Conservation (phyloP, 2,113 vertebrate genomes). For the Myotis yumanensis region DNA sequence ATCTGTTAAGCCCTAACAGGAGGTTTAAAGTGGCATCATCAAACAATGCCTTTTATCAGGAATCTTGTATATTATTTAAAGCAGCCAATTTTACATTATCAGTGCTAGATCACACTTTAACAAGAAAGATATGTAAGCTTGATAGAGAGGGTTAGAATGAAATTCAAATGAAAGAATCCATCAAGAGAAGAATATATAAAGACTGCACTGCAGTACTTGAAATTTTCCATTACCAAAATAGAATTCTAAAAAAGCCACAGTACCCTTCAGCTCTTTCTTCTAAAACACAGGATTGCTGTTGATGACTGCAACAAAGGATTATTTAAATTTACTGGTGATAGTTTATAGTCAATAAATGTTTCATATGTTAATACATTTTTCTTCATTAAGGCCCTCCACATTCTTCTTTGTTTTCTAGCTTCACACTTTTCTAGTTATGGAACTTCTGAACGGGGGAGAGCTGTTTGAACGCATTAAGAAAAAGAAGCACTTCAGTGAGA, state of each 20-base stretch:
- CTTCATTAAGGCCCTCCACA: not conserved
- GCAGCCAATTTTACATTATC: not conserved
- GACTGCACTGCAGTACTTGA: constrained; percentile 50
- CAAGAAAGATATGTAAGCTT: constrained; percentile 1
- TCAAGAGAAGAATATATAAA: constrained; percentile 28
- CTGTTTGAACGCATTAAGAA: constrained; percentile 95
- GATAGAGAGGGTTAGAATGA: not conserved
- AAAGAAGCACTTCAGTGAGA: constrained; percentile 97
- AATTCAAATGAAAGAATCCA: constrained; percentile 53
- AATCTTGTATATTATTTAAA: not conserved
- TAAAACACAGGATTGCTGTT: not conserved
- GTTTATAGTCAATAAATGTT: not conserved
- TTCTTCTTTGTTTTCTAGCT: constrained; percentile 84
- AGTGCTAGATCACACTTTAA: not conserved
- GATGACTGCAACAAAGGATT: not conserved
- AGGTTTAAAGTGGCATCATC: not conserved
- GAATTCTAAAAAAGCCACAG: constrained; percentile 32
- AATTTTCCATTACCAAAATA: constrained; percentile 61
- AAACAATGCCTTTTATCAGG: not conserved
- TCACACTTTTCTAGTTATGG: constrained; percentile 96
- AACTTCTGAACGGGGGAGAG: constrained; percentile 95
- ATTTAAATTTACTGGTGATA: not conserved
- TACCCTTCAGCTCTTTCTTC: not conserved
- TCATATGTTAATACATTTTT: fast-evolving
- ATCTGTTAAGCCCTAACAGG: not conserved